A percentile compares a stretch with the other conserved stretches of the same genome.
Conservation (phyloP, 2,113 vertebrate genomes). For the Lophochroa leadbeateri region DNA sequence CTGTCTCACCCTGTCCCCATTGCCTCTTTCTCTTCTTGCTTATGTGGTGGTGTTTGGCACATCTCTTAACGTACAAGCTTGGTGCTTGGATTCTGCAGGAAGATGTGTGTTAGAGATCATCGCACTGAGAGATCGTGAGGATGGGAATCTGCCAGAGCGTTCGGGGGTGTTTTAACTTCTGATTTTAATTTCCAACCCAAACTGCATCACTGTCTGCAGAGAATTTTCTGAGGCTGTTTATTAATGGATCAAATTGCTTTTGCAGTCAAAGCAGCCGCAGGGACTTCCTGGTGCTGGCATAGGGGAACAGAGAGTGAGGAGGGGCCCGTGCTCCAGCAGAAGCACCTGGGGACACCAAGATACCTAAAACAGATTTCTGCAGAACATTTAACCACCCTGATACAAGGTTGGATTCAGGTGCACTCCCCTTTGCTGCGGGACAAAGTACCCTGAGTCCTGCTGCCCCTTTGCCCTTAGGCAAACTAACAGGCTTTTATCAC, state of each 20-base stretch:
- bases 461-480: not conserved
- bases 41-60: rapidly evolving
- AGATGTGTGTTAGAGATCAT: not conserved
- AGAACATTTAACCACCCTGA: rapidly evolving
- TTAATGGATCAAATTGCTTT: not conserved
- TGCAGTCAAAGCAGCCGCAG: not conserved
- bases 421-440: not conserved
- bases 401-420: not conserved
- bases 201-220: not conserved
- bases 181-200: slow-evolving; percentile 20
- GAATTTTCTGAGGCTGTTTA: not conserved
- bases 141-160: not conserved
- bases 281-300: not conserved
- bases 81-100: not conserved
- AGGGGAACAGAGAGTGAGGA: not conserved
- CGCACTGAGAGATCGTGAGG: not conserved
- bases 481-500: not conserved
- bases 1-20: not conserved
- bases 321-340: not conserved
- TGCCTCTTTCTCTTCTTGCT: not conserved
- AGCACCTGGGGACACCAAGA: not conserved
- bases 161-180: not conserved
- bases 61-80: not conserved
- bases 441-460: not conserved
- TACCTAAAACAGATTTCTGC: not conserved